Conservation (phyloP, 2,888 invertebrate genomes). For the Pandemis cinnamomeana region DNA sequence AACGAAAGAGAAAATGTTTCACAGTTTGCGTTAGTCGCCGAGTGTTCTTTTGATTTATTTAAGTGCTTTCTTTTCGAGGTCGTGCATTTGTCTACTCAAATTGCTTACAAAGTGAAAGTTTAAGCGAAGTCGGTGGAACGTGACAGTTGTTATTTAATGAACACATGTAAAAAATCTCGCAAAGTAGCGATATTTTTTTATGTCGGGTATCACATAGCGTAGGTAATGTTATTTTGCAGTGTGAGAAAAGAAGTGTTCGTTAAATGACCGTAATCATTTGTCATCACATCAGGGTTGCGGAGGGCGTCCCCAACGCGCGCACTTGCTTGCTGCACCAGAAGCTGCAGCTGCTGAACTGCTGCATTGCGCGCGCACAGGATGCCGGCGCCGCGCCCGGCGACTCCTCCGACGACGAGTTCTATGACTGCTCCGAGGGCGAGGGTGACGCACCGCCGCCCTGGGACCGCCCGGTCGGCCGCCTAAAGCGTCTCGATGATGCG, state of each 20-base stretch:
- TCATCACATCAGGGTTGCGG: slow-evolving; percentile 87
- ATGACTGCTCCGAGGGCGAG: slow-evolving; percentile 88
- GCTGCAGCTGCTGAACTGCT: slow-evolving; percentile 93
- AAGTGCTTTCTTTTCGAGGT: slow-evolving; percentile 70
- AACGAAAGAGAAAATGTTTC: slow-evolving; percentile 70
- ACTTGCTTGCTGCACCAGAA: slow-evolving; percentile 97
- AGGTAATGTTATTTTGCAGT: background rate
- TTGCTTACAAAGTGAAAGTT: slow-evolving; percentile 73
- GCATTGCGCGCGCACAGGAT: slow-evolving; percentile 86
- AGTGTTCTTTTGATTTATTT: slow-evolving; percentile 68
- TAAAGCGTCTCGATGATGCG: slow-evolving; percentile 68
- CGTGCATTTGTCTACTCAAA: slow-evolving; percentile 67
- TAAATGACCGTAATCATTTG: slow-evolving; percentile 56
- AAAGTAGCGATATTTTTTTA: slow-evolving; percentile 41
- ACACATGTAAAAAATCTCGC: slow-evolving; percentile 49
- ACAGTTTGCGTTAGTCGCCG: slow-evolving; percentile 53
- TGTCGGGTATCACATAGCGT: background rate
- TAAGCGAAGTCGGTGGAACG: slow-evolving; percentile 59
- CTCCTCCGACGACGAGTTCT: slow-evolving; percentile 89
- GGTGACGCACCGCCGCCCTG: slow-evolving; percentile 75
- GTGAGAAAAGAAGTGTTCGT: background rate
- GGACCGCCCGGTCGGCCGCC: slow-evolving; percentile 73
- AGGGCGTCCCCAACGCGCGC: slow-evolving; percentile 93
- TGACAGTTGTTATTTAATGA: slow-evolving; percentile 58
- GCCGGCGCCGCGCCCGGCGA: slow-evolving; percentile 72